Percentiles rank a stretch among this genome's conserved stretches.
These are phyloP conservation scores for Nasalis larvatus DNA, from an alignment of 2,113 vertebrate genomes.

Conservation along the genomic window DNA sequence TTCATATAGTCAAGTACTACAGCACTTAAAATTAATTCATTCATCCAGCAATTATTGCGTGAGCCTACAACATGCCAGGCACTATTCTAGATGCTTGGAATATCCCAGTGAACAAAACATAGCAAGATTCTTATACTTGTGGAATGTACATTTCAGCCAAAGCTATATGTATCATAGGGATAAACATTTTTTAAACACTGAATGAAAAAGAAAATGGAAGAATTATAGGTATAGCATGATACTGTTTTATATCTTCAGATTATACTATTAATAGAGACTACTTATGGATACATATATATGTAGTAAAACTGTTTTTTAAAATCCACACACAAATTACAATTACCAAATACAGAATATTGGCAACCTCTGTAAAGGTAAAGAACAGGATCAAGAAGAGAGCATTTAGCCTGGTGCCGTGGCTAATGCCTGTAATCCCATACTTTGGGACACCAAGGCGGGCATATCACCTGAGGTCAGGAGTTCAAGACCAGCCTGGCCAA, in stretches of 20 bases:
- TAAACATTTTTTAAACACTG: background rate
- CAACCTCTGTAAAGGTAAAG: background rate
- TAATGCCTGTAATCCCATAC: too few species aligned
- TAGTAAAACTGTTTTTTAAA: background rate
- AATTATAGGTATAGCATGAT: background rate
- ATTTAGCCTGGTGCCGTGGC: too few species aligned
- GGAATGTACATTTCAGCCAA: background rate
- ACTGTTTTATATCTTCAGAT: background rate
- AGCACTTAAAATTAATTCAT: background rate
- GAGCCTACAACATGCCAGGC: background rate
- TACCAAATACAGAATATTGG: background rate
- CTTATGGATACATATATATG: rapidly evolving
- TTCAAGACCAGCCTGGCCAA: too few species aligned
- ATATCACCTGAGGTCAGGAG: too few species aligned
- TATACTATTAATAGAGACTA: background rate
- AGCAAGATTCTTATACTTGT: background rate
- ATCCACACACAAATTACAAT: background rate
- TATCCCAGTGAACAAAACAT: background rate
- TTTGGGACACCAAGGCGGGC: too few species aligned
- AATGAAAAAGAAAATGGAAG: background rate
- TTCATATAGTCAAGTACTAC: too few species aligned
- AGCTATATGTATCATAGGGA: rapidly evolving
- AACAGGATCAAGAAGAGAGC: background rate
- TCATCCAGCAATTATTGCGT: background rate
- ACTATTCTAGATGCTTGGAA: background rate